phyloP scores from a whole-genome alignment of 2,888 invertebrate species.

The Drosophila merina region DNA sequence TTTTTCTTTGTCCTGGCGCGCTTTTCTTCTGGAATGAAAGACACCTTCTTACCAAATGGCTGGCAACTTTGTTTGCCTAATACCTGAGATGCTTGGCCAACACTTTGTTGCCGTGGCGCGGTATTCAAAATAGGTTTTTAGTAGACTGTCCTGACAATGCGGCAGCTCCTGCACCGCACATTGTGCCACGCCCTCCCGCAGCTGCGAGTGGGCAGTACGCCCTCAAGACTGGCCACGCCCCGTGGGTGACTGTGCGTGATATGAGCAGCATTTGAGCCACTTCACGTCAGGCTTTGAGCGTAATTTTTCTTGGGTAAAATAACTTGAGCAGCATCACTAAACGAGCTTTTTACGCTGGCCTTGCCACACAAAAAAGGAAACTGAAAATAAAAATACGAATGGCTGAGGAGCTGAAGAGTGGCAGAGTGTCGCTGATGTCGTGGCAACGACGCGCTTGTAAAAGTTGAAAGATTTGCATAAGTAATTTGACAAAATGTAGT shows the following conservation, averaged over 20 bases:
- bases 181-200: constrained; percentile 17
- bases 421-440: constrained; percentile 40
- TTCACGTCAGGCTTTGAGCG: constrained; percentile 74
- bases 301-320: constrained; percentile 59
- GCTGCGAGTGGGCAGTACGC: constrained; percentile 56
- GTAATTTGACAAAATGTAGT: constrained; percentile 81
- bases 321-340: constrained; percentile 57
- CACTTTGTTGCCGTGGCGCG: constrained; percentile 49
- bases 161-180: neutral
- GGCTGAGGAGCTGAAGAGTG: neutral
- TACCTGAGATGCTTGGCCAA: constrained; percentile 47
- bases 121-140: constrained; percentile 70
- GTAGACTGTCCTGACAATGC: constrained; percentile 48
- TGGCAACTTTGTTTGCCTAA: constrained; percentile 71
- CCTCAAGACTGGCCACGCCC: constrained; percentile 16
- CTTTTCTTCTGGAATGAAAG: neutral
- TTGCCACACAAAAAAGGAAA: constrained; percentile 9
- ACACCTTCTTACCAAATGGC: constrained; percentile 40
- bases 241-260: constrained; percentile 52
- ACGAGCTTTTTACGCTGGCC: constrained; percentile 66
- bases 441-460: constrained; percentile 74
- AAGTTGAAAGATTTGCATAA: constrained; percentile 81
- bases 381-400: neutral
- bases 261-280: constrained; percentile 63
- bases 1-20: neutral